Percentiles rank a stretch among this genome's conserved stretches.
Evolutionary conservation across 1,140 invertebrate genomes (phyloP).

Genomic region (Aculops lycopersici): DNA sequence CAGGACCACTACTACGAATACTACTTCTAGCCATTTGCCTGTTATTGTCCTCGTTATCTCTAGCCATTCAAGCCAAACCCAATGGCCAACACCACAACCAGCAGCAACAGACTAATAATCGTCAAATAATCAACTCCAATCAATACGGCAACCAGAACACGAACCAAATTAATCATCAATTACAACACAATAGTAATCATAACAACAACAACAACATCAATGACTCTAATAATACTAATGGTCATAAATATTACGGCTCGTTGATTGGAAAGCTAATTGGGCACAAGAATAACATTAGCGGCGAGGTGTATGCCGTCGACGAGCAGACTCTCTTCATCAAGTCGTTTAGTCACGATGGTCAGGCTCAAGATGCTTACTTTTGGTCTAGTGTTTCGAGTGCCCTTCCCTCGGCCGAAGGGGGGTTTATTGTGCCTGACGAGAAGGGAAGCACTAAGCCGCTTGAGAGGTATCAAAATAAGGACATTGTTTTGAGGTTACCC

Average conservation of each 20-base stretch:
- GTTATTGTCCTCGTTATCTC: no score
- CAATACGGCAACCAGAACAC: no score
- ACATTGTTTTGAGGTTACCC: slow-evolving; percentile 47
- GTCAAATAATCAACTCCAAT: no score
- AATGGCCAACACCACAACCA: no score
- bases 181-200: no score
- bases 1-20: no score
- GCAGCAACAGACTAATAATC: no score
- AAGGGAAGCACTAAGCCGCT: slow-evolving; percentile 39
- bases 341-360: slow-evolving; percentile 51
- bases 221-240: no score
- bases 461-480: slow-evolving; percentile 32
- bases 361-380: slow-evolving; percentile 44
- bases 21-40: no score
- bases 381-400: slow-evolving; percentile 43
- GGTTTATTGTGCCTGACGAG: slow-evolving; percentile 32
- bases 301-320: slow-evolving; percentile 47
- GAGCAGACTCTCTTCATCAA: slow-evolving; percentile 53
- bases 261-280: not conserved
- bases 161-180: no score
- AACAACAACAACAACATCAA: no score
- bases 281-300: slow-evolving; percentile 28
- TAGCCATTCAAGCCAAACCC: no score
- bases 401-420: slow-evolving; percentile 33
- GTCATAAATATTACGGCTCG: not conserved